Evolutionary conservation across 1,140 invertebrate genomes (phyloP).

Genomic region (Anastrepha obliqua): DNA sequence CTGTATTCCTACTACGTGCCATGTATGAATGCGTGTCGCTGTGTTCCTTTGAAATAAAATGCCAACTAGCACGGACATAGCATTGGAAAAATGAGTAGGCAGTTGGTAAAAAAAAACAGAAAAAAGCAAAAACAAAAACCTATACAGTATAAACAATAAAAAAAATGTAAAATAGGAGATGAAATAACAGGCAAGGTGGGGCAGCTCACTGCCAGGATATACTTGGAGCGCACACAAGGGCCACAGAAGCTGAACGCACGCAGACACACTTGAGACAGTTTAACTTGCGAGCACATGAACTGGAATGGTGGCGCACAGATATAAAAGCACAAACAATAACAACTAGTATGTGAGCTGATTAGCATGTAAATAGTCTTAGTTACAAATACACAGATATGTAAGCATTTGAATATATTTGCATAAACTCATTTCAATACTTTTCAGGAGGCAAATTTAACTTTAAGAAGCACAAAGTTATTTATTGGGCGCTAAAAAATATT

Average conservation of each 20-base stretch:
- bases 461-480: not conserved
- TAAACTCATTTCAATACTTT: not conserved
- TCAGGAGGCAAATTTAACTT: not conserved
- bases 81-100: slow-evolving; percentile 35
- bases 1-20: not conserved
- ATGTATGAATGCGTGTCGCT: not conserved
- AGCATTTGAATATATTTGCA: not conserved
- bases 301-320: slow-evolving; percentile 5
- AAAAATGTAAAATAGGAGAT: too few relatives aligned
- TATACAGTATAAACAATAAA: not conserved
- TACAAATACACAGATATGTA: not conserved
- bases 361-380: slow-evolving; percentile 7
- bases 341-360: not conserved
- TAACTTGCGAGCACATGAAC: not conserved
- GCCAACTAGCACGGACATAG: slow-evolving; percentile 30
- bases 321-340: not conserved
- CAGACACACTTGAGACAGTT: slow-evolving; percentile 50
- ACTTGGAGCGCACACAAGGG: not conserved
- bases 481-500: not conserved
- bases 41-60: not conserved
- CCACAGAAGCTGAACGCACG: not conserved
- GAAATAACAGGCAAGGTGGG: too few relatives aligned
- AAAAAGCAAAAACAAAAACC: not conserved
- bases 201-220: not conserved
- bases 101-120: not conserved